A percentile compares a stretch with the other conserved stretches of the same genome.
phyloP scores from a whole-genome alignment of 2,888 invertebrate species.

The Plemyria rubiginata region DNA sequence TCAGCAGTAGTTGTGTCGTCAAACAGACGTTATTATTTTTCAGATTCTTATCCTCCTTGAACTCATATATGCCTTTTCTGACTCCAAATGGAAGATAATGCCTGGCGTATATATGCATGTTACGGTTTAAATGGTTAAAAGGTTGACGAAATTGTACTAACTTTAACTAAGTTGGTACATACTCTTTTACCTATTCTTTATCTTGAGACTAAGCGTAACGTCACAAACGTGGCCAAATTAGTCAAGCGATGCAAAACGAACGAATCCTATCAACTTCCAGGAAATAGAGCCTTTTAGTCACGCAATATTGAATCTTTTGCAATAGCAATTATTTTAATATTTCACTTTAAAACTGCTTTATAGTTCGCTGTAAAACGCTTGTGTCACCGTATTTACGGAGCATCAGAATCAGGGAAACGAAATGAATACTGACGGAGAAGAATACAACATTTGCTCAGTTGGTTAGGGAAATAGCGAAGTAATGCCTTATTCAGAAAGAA shows the following conservation, averaged over 20 bases:
- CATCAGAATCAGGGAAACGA: neutral
- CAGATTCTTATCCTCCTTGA: too few species aligned
- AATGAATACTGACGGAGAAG: neutral
- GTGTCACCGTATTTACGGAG: neutral
- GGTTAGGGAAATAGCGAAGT: slow-evolving; percentile 12
- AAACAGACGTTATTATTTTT: too few species aligned
- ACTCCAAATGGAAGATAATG: slow-evolving; percentile 4
- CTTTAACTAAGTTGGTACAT: neutral
- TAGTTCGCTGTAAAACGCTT: neutral
- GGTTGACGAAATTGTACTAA: slow-evolving; percentile 1
- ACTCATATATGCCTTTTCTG: neutral
- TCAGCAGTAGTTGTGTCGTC: too few species aligned
- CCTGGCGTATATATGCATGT: slow-evolving; percentile 1
- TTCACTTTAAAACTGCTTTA: too few species aligned
- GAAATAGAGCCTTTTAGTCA: too few species aligned
- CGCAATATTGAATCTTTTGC: too few species aligned
- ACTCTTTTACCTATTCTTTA: neutral
- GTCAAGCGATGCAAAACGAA: too few species aligned
- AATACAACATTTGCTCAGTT: slow-evolving; percentile 9
- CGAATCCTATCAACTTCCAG: too few species aligned
- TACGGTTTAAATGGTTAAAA: slow-evolving; percentile 9
- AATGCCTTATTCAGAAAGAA: slow-evolving; percentile 26
- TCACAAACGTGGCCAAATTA: too few species aligned
- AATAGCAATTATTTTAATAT: too few species aligned
- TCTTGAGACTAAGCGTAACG: too few species aligned